Conservation (phyloP, 1,140 invertebrate species). For the Bombus waltoni region DNA sequence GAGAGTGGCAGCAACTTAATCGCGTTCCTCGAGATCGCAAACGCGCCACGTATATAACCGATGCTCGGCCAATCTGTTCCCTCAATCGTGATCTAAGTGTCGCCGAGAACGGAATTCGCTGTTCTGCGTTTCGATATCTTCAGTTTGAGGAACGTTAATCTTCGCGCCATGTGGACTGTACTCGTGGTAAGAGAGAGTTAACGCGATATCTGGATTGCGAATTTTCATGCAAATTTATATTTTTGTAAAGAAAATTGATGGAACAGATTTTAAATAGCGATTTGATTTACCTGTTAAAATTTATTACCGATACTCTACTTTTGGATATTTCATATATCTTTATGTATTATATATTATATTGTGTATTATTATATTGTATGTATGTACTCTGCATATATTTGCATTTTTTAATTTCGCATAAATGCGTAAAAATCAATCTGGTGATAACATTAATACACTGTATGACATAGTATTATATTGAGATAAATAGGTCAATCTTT, state of each 20-base stretch:
- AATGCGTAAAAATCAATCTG: neutral
- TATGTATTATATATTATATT: too few species aligned
- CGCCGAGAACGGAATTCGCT: conserved; percentile 33
- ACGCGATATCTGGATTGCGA: neutral
- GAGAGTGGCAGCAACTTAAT: conserved; percentile 65
- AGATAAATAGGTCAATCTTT: neutral
- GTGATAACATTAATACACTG: neutral
- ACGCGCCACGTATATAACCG: conserved; percentile 74
- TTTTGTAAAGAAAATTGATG: neutral
- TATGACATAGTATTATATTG: neutral
- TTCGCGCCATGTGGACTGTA: conserved; percentile 13
- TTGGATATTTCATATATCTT: too few species aligned
- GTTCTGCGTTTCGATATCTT: neutral
- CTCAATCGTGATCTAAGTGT: conserved; percentile 68
- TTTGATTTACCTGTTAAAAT: neutral
- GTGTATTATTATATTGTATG: too few species aligned
- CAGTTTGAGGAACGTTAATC: neutral
- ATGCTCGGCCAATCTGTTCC: conserved; percentile 69
- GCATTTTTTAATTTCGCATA: neutral
- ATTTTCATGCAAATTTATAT: neutral
- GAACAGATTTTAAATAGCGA: neutral
- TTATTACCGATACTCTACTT: too few species aligned
- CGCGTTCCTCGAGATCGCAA: conserved; percentile 70
- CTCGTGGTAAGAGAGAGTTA: conserved; percentile 40
- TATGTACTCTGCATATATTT: too few species aligned